Evolutionary conservation across 92 coral and sea anemone species (phyloP).

Genomic region (Parazoanthus darwini): DNA sequence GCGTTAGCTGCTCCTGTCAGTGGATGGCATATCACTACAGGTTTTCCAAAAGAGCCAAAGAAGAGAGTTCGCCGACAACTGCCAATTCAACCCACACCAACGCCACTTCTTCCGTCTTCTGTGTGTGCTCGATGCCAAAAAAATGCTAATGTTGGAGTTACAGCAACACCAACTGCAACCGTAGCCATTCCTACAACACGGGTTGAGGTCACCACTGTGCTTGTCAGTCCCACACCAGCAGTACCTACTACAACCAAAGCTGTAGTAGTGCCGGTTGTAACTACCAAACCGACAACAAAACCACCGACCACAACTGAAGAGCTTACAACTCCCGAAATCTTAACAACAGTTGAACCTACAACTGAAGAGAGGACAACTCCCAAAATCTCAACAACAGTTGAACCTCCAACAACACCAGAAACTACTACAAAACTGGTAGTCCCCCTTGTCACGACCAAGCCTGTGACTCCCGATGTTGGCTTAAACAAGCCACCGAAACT

Average conservation of each 20-base stretch:
- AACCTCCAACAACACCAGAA: conserved; percentile 21
- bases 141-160: conserved; percentile 13
- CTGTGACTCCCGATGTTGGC: conserved; percentile 13
- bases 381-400: not conserved
- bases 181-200: conserved; percentile 60
- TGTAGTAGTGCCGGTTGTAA: not conserved
- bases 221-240: conserved; percentile 50
- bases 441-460: not conserved
- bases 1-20: conserved; percentile 75
- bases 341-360: conserved; percentile 1
- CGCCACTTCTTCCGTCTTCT: conserved; percentile 52
- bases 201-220: conserved; percentile 42
- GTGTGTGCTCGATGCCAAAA: conserved; percentile 38
- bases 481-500: conserved; percentile 47
- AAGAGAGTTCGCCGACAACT: conserved; percentile 88
- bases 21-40: conserved; percentile 95
- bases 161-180: conserved; percentile 69
- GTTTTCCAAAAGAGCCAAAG: conserved; percentile 72
- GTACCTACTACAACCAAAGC: conserved; percentile 27
- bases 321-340: not conserved
- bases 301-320: conserved; percentile 18
- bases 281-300: not conserved
- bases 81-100: conserved; percentile 56
- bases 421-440: not conserved
- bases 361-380: not conserved